These are phyloP conservation scores for Ptiloglossa arizonensis DNA, from an alignment of 1,140 invertebrate species.

Conservation along the genomic window DNA sequence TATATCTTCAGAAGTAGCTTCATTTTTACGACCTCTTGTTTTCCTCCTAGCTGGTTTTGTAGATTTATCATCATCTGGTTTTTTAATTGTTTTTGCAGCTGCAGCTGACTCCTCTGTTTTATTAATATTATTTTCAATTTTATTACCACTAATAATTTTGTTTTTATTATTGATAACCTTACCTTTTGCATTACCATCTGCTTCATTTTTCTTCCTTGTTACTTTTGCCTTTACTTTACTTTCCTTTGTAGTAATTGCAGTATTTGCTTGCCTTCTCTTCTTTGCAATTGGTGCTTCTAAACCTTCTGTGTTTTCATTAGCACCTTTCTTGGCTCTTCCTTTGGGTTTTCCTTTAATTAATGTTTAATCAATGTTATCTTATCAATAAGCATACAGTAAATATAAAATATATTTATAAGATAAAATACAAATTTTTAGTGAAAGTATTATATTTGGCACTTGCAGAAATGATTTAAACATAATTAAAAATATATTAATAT, in stretches of 20 bases:
- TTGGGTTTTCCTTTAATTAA: conserved; percentile 23
- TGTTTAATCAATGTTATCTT: background rate
- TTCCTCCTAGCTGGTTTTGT: background rate
- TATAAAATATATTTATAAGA: background rate
- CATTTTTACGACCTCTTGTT: conserved; percentile 28
- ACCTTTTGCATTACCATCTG: background rate
- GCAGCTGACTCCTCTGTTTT: background rate
- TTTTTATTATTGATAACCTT: background rate
- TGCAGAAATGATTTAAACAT: background rate
- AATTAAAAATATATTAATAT: background rate
- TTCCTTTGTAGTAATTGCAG: background rate
- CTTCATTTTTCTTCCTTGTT: background rate
- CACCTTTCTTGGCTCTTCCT: conserved; percentile 5
- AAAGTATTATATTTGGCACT: background rate
- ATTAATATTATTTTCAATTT: background rate
- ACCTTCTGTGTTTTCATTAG: background rate
- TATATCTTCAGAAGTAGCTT: background rate
- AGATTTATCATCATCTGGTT: background rate
- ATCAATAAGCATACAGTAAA: background rate
- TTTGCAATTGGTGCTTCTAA: background rate
- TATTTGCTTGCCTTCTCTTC: conserved; percentile 4
- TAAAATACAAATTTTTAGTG: background rate
- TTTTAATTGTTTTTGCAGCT: background rate
- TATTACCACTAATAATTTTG: background rate
- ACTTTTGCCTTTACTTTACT: background rate